phyloP scores from a whole-genome alignment of 2,113 vertebrate species.

The Petroica traversi region DNA sequence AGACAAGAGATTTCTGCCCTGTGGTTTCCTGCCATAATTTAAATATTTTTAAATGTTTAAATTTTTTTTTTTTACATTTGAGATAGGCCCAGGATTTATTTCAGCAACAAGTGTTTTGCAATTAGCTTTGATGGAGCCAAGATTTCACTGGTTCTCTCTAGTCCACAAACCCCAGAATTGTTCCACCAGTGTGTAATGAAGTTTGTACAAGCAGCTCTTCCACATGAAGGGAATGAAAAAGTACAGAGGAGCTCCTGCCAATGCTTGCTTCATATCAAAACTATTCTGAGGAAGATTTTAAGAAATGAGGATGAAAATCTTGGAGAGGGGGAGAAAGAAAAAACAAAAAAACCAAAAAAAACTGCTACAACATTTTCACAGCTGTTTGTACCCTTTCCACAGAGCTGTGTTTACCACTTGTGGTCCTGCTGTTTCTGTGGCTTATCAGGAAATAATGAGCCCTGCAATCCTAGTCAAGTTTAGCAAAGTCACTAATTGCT shows the following conservation, averaged over 20 bases:
- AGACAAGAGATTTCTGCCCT: not conserved
- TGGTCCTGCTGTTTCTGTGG: not conserved
- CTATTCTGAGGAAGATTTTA: not conserved
- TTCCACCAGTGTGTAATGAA: not conserved
- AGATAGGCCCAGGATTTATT: not conserved
- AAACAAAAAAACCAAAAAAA: not conserved
- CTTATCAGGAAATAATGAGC: not conserved
- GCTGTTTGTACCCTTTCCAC: not conserved
- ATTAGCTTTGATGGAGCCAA: constrained; percentile 24
- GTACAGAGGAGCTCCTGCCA: not conserved
- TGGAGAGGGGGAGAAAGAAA: no score
- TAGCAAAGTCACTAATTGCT: not conserved
- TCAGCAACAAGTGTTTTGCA: constrained; percentile 34
- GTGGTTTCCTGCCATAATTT: not conserved
- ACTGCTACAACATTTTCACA: not conserved
- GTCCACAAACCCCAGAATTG: not conserved
- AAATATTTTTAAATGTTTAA: not conserved
- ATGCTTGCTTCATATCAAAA: not conserved
- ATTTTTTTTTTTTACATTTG: not conserved
- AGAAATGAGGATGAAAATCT: not conserved
- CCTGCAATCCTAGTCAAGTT: not conserved
- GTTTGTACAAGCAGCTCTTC: not conserved
- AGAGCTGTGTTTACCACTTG: not conserved
- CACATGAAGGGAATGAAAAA: not conserved
- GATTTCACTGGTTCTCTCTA: not conserved